A percentile compares a stretch with the other conserved stretches of the same genome.
Conservation (phyloP, 2,113 vertebrate genomes). For the Myrmecobius fasciatus region DNA sequence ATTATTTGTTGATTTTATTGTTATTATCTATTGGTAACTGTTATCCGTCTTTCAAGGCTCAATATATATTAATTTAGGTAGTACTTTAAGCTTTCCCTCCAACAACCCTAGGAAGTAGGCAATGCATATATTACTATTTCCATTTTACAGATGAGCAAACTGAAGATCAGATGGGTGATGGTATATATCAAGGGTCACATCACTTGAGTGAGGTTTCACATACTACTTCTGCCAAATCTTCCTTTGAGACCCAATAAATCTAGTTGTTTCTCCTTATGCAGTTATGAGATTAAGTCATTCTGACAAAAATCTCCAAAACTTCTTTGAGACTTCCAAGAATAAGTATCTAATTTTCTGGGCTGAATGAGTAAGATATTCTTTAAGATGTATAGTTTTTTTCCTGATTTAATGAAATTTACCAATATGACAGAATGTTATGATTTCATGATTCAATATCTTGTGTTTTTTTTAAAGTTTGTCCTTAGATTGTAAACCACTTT, state of each 20-base stretch:
- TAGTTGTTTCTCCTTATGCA: neutral
- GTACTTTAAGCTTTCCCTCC: neutral
- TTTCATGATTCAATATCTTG: neutral
- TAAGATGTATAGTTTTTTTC: neutral
- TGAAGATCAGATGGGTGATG: neutral
- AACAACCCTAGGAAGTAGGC: neutral
- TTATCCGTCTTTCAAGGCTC: neutral
- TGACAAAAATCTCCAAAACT: neutral
- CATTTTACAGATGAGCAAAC: neutral
- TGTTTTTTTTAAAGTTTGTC: conserved; percentile 10
- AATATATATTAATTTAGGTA: neutral
- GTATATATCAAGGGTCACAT: neutral
- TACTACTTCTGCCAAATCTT: neutral
- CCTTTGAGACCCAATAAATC: neutral
- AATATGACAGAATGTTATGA: neutral
- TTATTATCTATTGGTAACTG: neutral
- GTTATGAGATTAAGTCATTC: neutral
- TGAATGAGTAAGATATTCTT: neutral
- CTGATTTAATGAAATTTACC: neutral
- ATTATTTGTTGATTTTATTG: neutral
- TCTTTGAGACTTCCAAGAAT: neutral
- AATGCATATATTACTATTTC: neutral
- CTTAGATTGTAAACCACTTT: conserved; percentile 16
- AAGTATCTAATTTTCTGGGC: neutral
- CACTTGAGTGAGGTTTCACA: neutral